These are phyloP conservation scores for Camptogramma bilineatum DNA, from an alignment of 2,888 invertebrate species.

Conservation along the genomic window DNA sequence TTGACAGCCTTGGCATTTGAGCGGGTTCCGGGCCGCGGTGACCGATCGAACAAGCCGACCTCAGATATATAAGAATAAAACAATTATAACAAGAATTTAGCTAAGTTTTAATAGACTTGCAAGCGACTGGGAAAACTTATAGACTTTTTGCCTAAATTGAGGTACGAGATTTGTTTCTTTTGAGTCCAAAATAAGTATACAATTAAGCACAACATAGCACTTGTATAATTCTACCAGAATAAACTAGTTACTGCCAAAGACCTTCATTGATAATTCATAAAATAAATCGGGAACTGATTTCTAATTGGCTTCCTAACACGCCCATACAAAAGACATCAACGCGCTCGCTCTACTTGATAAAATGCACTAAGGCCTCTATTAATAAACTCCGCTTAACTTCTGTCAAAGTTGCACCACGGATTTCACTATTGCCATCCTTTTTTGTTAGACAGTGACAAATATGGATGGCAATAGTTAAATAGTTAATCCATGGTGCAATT, in stretches of 20 bases:
- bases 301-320: not conserved
- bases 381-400: too few relatives aligned
- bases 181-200: not conserved
- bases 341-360: constrained; percentile 21
- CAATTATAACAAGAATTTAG: constrained; percentile 20
- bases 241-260: too few relatives aligned
- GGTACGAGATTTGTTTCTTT: not conserved
- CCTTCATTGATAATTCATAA: not conserved
- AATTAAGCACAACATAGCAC: not conserved
- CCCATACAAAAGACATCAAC: constrained; percentile 31
- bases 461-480: too few relatives aligned
- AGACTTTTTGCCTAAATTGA: not conserved
- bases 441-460: too few relatives aligned
- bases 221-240: not conserved
- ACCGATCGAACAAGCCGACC: constrained; percentile 67
- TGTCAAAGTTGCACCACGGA: too few relatives aligned
- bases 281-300: not conserved
- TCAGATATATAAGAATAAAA: constrained; percentile 46
- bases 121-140: not conserved
- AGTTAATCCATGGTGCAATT: too few relatives aligned
- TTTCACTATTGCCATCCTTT: too few relatives aligned
- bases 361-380: not conserved
- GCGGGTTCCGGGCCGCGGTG: constrained; percentile 77
- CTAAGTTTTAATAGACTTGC: constrained; percentile 6
- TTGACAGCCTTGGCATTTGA: constrained; percentile 85